phyloP scores from a whole-genome alignment of 2,113 vertebrate species.

The Pachyramphus minor region DNA sequence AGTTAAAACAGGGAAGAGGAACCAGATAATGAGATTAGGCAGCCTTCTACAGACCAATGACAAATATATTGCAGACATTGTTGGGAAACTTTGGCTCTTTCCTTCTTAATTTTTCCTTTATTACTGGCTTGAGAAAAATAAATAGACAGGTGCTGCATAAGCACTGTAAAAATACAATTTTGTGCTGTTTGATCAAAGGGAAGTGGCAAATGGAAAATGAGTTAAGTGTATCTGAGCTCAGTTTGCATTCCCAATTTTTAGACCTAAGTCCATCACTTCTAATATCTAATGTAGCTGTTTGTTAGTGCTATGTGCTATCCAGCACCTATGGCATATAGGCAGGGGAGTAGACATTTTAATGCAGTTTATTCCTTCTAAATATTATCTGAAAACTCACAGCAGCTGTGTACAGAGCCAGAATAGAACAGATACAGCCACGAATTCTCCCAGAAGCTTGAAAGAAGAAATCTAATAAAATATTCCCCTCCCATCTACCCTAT shows the following conservation, averaged over 20 bases:
- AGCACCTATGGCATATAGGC: background rate
- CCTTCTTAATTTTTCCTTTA: background rate
- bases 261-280: background rate
- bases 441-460: background rate
- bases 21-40: background rate
- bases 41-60: background rate
- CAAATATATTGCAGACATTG: background rate
- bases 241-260: background rate
- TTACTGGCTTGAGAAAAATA: background rate
- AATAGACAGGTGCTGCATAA: background rate
- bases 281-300: background rate
- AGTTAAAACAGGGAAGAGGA: background rate
- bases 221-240: background rate
- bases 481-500: background rate
- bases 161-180: background rate
- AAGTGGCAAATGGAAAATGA: background rate
- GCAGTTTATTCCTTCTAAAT: background rate
- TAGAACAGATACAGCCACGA: background rate
- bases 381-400: background rate
- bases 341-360: background rate
- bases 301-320: background rate
- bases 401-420: background rate
- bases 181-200: background rate
- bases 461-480: background rate
- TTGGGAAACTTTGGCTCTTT: accelerated